Base-by-base conservation (phyloP, 2,113 vertebrate genomes). In the Neolamprologus kungweensis region DNA sequence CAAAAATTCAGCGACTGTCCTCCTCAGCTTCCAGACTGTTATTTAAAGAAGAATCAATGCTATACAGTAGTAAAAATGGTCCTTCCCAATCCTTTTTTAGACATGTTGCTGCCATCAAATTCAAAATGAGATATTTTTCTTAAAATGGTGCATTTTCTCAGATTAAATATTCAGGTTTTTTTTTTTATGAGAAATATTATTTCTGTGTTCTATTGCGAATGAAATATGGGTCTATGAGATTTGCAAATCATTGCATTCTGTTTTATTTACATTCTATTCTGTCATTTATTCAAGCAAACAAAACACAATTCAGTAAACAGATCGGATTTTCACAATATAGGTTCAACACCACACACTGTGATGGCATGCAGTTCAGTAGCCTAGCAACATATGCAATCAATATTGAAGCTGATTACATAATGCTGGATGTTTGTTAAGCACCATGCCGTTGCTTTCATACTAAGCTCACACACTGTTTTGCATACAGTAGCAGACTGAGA, bases 221-320 rank as follows among this genome's bases (percentile, higher is more conserved):
- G 9, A 73, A 73, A 73, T 28, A 47, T 28, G 68, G 40, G 40
- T 73, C 40, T 47, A 73, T 73, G 68, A 73, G 14, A 73, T 73
- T 47, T 73, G 14, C 37, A 73, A 45, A 45, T 26, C 37, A 26
- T 42, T 45, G 65, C 21, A 28, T 47, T 73, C 8, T 47, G 40
- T 73, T 10, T 45, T 47, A 73, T 45, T 45, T 73, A 1, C 5
- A 26, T 73, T 71, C 37, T 45, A 71, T 23, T 42, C 65, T 45
- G 1, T 26, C 21, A 45, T 71, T 73, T 47, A 75, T 75, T 26
- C 23, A 28, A 0, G 14, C 23, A 47, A 75, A 75, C 68, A 75
- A 28, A 28, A 75, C 16, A 75, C 9, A 47, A 10, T 75, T 75
- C 16, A 28, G 0, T 0, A 28, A 47, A 17, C 71, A 47, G 4